Base-by-base conservation (phyloP, 1,140 invertebrate genomes). In the Drosophila pectinifera region DNA sequence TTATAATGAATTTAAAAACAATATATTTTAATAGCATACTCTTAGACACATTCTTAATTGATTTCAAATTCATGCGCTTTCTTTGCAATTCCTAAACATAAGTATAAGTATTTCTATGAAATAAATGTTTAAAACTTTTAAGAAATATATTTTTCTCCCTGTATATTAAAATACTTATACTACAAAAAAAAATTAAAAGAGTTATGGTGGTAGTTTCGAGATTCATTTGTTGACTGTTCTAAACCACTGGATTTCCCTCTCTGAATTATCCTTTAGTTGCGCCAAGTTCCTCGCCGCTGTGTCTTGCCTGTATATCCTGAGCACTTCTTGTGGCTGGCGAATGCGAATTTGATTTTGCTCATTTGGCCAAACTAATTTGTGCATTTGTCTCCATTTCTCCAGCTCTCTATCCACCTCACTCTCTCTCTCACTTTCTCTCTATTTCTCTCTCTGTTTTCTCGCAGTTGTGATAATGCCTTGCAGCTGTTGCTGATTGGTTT, bases 401-500 rank as follows among this genome's bases (percentile, higher is more conserved):
- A 18, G n/a, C 11, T 24, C 64, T 41, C 42, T 10, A 1, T 18
- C 14, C n/a, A 46, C n/a, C 11, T 41, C 36, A 14, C n/a, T 38
- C n/a, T 41, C 46, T 57, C 34, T 56, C 28, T 51, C 31, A n/a
- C n/a, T 46, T 59, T 76, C 11, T 24, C 64, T 41, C 42, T 10
- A 1, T 18, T 11, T 38, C n/a, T 41, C 46, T 57, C 34, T 56
- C 28, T 51, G 24, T 56, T 36, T 20, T 42, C 34, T 42, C 38
- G 43, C 49, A 51, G 18, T 28, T 63, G 72, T 80, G 31, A 53
- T 80, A 80, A 81, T 80, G 58, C 68, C 57, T 55, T 55, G 73
- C 79, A 81, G 79, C 79, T 81, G 79, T 82, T 81, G 79, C 79
- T 81, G 79, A 81, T 81, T 81, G 79, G 78, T 77, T 81, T 81